Evolutionary conservation across 2,888 invertebrate genomes (phyloP).

Genomic region (Chouioia cunea): DNA sequence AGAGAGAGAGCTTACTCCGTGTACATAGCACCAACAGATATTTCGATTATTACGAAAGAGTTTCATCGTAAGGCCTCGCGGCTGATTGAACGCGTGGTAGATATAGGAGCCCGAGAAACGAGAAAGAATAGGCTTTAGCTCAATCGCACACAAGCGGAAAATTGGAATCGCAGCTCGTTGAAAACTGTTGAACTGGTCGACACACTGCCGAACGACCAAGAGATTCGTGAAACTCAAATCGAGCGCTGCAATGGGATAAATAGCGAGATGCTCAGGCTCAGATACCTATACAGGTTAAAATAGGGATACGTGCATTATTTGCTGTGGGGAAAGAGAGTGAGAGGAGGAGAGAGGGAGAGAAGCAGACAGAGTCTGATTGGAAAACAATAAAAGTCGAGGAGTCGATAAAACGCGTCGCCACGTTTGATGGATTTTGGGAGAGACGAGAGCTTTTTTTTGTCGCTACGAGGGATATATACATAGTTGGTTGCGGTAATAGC

Average conservation of each 20-base stretch:
- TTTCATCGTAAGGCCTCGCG: constrained; percentile 31
- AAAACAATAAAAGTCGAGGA: constrained; percentile 49
- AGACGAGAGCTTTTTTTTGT: background rate
- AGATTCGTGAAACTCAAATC: constrained; percentile 46
- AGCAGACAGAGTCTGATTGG: constrained; percentile 34
- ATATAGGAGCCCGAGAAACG: background rate
- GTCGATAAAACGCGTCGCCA: constrained; percentile 41
- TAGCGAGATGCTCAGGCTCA: background rate
- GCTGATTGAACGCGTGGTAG: constrained; percentile 37
- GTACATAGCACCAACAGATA: constrained; percentile 12
- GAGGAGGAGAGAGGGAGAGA: no score
- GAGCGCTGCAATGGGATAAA: constrained; percentile 21
- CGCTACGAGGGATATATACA: no score
- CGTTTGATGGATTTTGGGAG: constrained; percentile 43
- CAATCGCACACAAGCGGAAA: constrained; percentile 47
- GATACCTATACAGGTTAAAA: background rate
- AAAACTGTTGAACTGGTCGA: constrained; percentile 43
- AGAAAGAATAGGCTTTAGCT: constrained; percentile 6
- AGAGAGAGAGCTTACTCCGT: background rate
- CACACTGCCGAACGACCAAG: constrained; percentile 1
- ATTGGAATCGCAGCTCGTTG: constrained; percentile 49
- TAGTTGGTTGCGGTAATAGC: constrained; percentile 4
- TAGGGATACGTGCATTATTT: constrained; percentile 40
- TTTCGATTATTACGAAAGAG: constrained; percentile 47
- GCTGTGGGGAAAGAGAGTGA: background rate